Evolutionary conservation across 2,113 vertebrate genomes (phyloP), one percentile per base, ranked within the genome.

Genomic region (Melanerpes aurifrons): DNA sequence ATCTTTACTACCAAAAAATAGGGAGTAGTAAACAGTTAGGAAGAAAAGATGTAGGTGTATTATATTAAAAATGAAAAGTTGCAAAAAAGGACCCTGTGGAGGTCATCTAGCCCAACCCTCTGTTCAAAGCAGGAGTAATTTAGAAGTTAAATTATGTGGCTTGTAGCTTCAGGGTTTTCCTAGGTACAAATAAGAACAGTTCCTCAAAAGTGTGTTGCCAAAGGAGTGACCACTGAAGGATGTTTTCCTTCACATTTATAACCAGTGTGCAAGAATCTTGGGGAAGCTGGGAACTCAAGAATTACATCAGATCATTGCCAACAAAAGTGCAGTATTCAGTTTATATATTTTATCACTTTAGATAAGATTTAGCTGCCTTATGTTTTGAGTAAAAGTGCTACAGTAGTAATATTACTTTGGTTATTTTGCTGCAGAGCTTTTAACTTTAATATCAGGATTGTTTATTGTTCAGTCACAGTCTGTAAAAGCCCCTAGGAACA

Each of bases 111-210:
- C 72, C 29, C 28, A 93, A 21, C 16, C 58, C 31, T 67, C 28
- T 82, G 54, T 73, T 84, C 62, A 88, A 58, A 92, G 69, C 26
- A 81, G 48, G 43, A 40, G 43, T 78, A 12, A 92, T 89, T 86
- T 87, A 17, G 61, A 82, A 88, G 43, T 88, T 77, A 62, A 84
- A 68, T 91, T 78, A 53, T 16, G 37, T 89, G 57, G 69, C 50
- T 94, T 91, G 48, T 67, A 91, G 35, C 81, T 54, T 84, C 70
- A 63, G 54, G 82, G 48, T 61, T 83, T 94, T 96, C 22, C 14
- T 66, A n/a, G 59, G 37, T 74, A 87, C 50, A 84, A 72, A 82
- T 45, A 72, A 69, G 68, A 91, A 59, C 16, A 28, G 88, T 94
- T 83, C 17, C 45, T 78, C 54, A 68, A 80, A 86, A 83, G 28